phyloP scores from a whole-genome alignment of 1,140 invertebrate genomes.

The Leptestheria dahalacensis region DNA sequence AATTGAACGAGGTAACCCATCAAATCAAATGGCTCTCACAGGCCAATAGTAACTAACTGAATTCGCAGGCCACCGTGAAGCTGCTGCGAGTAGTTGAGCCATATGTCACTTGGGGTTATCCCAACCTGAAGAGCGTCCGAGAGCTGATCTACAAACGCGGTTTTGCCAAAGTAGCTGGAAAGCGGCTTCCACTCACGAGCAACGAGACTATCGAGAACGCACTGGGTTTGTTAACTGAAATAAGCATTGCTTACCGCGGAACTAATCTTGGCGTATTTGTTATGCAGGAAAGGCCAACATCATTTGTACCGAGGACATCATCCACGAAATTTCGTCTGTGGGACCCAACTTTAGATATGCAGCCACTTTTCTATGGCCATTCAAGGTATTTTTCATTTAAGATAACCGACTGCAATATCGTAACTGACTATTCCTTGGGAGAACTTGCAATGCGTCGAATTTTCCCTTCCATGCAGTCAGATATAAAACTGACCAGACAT shows the following conservation, averaged over 20 bases:
- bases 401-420: background rate
- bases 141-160: conserved; percentile 96
- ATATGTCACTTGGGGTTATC: conserved; percentile 94
- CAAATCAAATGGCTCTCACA: no score
- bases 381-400: conserved; percentile 49
- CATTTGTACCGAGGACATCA: conserved; percentile 96
- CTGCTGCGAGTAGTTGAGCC: conserved; percentile 93
- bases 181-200: conserved; percentile 82
- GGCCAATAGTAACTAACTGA: background rate
- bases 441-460: background rate
- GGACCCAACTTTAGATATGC: conserved; percentile 86
- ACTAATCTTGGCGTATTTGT: no score
- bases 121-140: conserved; percentile 88
- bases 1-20: no score
- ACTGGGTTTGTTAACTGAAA: no score
- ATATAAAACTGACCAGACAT: background rate
- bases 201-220: conserved; percentile 73
- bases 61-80: conserved; percentile 60
- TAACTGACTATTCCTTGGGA: conserved; percentile 1
- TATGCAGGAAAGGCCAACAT: conserved; percentile 55
- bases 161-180: conserved; percentile 76
- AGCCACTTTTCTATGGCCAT: conserved; percentile 97
- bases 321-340: conserved; percentile 91
- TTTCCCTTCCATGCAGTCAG: conserved; percentile 1
- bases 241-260: no score